Evolutionary conservation across 2,888 invertebrate genomes (phyloP).

Genomic region (Aquatica leii): DNA sequence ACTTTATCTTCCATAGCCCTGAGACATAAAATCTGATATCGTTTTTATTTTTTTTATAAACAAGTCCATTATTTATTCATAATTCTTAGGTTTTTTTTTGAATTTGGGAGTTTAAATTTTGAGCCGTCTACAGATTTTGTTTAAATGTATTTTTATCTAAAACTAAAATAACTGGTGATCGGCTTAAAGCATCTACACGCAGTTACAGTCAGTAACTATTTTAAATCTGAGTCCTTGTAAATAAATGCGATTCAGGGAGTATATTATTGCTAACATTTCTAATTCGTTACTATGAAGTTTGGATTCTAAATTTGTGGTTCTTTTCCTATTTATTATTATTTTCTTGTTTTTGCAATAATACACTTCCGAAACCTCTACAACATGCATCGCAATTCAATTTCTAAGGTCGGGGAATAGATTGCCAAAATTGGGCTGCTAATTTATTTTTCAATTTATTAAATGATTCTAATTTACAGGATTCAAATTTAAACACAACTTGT

Average conservation of each 20-base stretch:
- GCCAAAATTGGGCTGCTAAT: neutral
- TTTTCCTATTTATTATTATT: neutral
- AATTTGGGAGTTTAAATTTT: neutral
- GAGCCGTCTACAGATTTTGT: too few relatives aligned
- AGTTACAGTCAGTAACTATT: conserved; percentile 6
- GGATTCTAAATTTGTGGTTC: neutral
- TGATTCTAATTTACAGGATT: neutral
- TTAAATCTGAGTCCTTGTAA: too few relatives aligned
- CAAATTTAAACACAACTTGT: neutral
- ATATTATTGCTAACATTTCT: too few relatives aligned
- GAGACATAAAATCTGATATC: neutral
- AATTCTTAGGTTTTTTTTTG: neutral
- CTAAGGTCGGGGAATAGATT: neutral
- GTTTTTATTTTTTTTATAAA: neutral
- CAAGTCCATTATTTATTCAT: neutral
- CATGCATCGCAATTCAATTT: neutral
- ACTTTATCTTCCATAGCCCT: neutral
- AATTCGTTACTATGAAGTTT: too few relatives aligned
- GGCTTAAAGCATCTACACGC: too few relatives aligned
- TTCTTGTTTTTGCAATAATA: neutral
- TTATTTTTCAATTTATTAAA: neutral
- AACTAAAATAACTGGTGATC: too few relatives aligned
- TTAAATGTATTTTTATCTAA: too few relatives aligned
- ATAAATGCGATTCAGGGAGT: too few relatives aligned
- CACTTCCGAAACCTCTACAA: neutral